Percentiles rank a stretch among this genome's conserved stretches.
These are phyloP conservation scores for Castor canadensis DNA, from an alignment of 2,113 vertebrate genomes.

Conservation along the genomic window DNA sequence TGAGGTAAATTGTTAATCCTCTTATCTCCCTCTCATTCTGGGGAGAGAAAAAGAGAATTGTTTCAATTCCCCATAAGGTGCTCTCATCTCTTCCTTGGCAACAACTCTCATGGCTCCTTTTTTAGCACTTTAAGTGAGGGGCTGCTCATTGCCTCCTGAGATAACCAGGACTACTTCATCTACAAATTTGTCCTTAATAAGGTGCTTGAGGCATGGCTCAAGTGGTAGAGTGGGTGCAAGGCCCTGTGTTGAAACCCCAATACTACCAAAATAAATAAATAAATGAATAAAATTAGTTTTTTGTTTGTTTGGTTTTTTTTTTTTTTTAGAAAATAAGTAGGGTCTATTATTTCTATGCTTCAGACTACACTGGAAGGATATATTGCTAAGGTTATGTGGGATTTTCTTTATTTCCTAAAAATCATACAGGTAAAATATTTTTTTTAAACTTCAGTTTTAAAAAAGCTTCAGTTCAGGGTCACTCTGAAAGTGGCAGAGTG, in stretches of 20 bases:
- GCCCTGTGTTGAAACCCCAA: too few species aligned
- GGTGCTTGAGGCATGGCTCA: neutral
- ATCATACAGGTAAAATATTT: neutral
- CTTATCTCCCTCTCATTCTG: neutral
- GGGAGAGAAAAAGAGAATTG: neutral
- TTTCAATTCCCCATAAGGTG: neutral
- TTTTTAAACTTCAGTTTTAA: neutral
- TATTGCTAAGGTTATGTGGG: neutral
- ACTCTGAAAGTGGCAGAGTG: neutral
- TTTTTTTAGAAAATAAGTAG: neutral
- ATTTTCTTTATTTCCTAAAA: slow-evolving; percentile 35
- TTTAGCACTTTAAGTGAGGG: neutral
- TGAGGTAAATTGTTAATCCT: neutral
- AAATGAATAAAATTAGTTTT: too few species aligned
- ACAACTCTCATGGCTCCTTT: neutral
- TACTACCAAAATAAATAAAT: too few species aligned
- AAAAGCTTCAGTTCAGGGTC: neutral
- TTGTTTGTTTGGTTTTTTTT: too few species aligned
- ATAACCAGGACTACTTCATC: neutral
- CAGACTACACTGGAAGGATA: neutral
- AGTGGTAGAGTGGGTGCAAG: too few species aligned
- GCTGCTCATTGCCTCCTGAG: neutral
- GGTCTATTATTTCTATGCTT: neutral
- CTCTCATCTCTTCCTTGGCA: neutral
- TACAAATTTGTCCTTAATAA: neutral